Evolutionary conservation across 1,140 invertebrate species (phyloP).

Genomic region (Danaus plexippus): DNA sequence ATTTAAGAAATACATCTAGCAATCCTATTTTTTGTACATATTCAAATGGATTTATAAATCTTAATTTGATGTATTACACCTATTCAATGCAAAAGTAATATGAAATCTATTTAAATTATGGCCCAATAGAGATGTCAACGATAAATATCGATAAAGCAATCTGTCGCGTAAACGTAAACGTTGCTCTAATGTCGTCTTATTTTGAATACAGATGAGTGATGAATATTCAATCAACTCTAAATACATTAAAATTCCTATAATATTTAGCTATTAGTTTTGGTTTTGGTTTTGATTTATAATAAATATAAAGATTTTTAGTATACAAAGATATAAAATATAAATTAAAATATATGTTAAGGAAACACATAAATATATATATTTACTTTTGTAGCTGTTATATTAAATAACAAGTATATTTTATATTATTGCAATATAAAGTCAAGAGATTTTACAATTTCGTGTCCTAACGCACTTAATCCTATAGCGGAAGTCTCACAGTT

Average conservation of each 20-base stretch:
- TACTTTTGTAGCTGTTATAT: not conserved
- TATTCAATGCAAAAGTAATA: constrained; percentile 16
- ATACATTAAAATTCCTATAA: constrained; percentile 18
- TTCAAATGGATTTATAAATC: no score
- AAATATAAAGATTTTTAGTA: no score
- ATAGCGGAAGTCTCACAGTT: constrained; percentile 26
- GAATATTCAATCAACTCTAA: constrained; percentile 19
- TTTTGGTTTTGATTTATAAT: not conserved
- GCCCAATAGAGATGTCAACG: constrained; percentile 25
- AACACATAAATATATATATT: no score
- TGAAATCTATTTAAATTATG: constrained; percentile 18
- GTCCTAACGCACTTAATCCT: constrained; percentile 18
- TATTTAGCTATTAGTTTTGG: constrained; percentile 6
- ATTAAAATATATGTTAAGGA: not conserved
- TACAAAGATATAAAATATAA: no score
- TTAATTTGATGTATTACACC: not conserved
- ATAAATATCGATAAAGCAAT: constrained; percentile 26
- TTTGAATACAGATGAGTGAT: constrained; percentile 19
- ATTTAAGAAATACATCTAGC: no score
- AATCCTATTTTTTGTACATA: no score
- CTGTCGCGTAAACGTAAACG: constrained; percentile 20
- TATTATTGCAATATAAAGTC: not conserved
- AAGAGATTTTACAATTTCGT: constrained; percentile 16
- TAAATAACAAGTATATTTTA: not conserved
- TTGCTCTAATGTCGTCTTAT: constrained; percentile 18